Evolutionary conservation across 1,140 invertebrate genomes (phyloP), one percentile per base, ranked within the genome.

Genomic region (Drosophila grimshawi): DNA sequence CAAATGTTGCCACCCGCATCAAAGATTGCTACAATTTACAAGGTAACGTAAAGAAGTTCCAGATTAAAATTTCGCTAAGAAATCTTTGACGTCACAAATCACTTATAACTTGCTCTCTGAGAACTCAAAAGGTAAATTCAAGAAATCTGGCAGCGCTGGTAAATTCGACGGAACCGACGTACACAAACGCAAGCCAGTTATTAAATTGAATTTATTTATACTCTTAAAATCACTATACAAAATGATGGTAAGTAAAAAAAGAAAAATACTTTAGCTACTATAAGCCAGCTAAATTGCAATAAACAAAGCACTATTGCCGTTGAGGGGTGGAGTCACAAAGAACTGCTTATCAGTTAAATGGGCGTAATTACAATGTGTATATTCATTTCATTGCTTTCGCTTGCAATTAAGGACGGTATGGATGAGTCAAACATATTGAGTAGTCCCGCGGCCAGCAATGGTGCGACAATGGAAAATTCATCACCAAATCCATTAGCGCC

Each of bases 341-440:
- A 78, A 51, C 43, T 48, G 53, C 85, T 88, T 88, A 88, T 88
- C 83, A 83, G 53, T 76, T 69, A 74, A 89, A 82, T 89, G 85
- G 83, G 83, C 83, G 83, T 86, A 89, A 80, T 80, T 80, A 49
- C 59, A 81, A 51, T 66, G 59, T 64, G 65, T 52, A 66, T 59
- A 32, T 53, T 71, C 52, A 37, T 46, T 49, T 46, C n/a, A 41
- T 51, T 68, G 32, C 30, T 33, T 45, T 64, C 19, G 5, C 29
- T 69, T 74, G 63, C 63, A 62, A 39, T 45, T 68, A 88, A 19
- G 83, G 83, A 88, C 76, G 83, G 83, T 37, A 83, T 69, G 63
- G 83, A 89, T 88, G 83, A 88, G 66, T 88, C 83, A 88, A 89
- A 67, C 43, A 53, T 86, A 60, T 55, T 86, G n/a, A 79, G 57